These are phyloP conservation scores for Chymomyza amoena DNA, from an alignment of 2,888 invertebrate species.

Conservation along the genomic window DNA sequence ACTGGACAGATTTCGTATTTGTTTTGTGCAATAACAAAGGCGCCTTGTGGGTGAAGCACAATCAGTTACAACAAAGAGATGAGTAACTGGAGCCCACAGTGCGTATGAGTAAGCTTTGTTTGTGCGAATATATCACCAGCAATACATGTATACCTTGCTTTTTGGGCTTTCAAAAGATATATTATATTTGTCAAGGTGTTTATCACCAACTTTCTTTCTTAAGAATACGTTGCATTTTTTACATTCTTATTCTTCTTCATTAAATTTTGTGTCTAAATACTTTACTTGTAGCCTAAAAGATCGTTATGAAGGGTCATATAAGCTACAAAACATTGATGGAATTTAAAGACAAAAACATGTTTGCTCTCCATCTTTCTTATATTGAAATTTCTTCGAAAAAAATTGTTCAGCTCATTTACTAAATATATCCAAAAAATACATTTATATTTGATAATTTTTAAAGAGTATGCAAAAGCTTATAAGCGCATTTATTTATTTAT, in stretches of 20 bases:
- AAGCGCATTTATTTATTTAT: background rate
- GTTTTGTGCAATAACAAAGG: slow-evolving; percentile 24
- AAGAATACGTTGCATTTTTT: too few species aligned
- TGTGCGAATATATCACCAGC: background rate
- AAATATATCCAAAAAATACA: too few species aligned
- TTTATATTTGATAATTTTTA: background rate
- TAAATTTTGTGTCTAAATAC: too few species aligned
- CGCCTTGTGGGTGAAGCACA: slow-evolving; percentile 30
- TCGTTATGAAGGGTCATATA: too few species aligned
- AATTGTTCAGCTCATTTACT: too few species aligned
- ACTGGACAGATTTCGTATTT: slow-evolving; percentile 61
- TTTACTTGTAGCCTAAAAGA: too few species aligned
- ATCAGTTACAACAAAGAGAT: slow-evolving; percentile 5
- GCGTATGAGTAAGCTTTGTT: slow-evolving; percentile 57
- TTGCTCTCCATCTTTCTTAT: too few species aligned
- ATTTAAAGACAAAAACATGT: too few species aligned
- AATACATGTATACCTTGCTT: background rate
- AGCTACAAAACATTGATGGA: too few species aligned
- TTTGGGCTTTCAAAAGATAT: background rate
- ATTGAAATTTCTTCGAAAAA: too few species aligned
- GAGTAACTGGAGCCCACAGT: slow-evolving; percentile 11
- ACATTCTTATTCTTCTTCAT: too few species aligned
- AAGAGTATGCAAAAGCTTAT: too few species aligned
- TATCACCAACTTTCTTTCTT: background rate
- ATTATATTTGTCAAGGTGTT: background rate